A percentile compares a stretch with the other conserved stretches of the same genome.
These are phyloP conservation scores for Eupithecia abbreviata DNA, from an alignment of 2,888 invertebrate genomes.

Conservation along the genomic window DNA sequence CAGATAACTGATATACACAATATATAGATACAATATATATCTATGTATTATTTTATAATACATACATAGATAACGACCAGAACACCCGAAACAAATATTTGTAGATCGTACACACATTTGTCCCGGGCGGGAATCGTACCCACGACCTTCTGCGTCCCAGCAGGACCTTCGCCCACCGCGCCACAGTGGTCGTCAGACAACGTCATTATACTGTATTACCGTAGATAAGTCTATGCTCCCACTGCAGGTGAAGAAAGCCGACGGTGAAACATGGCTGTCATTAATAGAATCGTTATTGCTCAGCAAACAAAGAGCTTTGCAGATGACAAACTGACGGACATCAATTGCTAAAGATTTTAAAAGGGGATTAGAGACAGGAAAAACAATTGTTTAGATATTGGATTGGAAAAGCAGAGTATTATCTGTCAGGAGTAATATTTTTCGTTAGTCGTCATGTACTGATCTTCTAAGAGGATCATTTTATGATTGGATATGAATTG, in stretches of 20 bases:
- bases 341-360: slow-evolving; percentile 70
- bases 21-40: too few relatives aligned
- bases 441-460: not conserved
- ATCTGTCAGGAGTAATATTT: not conserved
- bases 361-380: slow-evolving; percentile 37
- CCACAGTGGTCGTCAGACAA: too few relatives aligned
- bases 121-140: too few relatives aligned
- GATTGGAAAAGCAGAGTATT: not conserved
- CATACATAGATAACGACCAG: too few relatives aligned
- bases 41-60: too few relatives aligned
- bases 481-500: too few relatives aligned
- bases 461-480: too few relatives aligned
- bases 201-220: not conserved
- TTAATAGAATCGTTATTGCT: slow-evolving; percentile 78
- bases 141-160: too few relatives aligned
- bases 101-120: too few relatives aligned
- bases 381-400: not conserved
- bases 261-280: slow-evolving; percentile 75
- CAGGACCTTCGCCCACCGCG: too few relatives aligned
- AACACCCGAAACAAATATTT: too few relatives aligned
- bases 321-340: slow-evolving; percentile 73
- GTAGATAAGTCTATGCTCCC: slow-evolving; percentile 5
- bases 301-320: slow-evolving; percentile 71
- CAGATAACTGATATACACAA: too few relatives aligned
- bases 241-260: slow-evolving; percentile 61